A percentile compares a stretch with the other conserved stretches of the same genome.
These are phyloP conservation scores for Catocala nupta DNA, from an alignment of 2,888 invertebrate genomes.

Conservation along the genomic window DNA sequence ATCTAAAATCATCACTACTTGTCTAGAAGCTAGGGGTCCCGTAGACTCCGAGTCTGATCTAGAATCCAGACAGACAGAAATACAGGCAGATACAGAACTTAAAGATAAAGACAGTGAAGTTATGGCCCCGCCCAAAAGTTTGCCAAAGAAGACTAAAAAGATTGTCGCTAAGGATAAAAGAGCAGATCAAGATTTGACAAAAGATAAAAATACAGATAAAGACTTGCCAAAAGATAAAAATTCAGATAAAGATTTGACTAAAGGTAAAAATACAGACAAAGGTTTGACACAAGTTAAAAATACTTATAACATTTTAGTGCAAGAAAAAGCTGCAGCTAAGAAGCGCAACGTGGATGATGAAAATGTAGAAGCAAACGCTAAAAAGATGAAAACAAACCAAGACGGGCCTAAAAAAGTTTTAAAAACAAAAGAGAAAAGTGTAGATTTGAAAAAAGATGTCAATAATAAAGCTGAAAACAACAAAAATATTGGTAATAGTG, in stretches of 20 bases:
- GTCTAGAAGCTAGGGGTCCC: constrained; percentile 63
- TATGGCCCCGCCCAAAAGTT: constrained; percentile 76
- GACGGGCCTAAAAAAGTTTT: constrained; percentile 21
- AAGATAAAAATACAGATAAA: neutral
- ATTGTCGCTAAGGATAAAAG: constrained; percentile 51
- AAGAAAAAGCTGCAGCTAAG: constrained; percentile 14
- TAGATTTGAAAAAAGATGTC: constrained; percentile 21
- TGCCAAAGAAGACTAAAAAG: constrained; percentile 69
- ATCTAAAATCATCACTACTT: constrained; percentile 71
- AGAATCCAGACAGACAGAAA: constrained; percentile 46
- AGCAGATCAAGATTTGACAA: constrained; percentile 9
- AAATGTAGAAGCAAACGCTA: constrained; percentile 18
- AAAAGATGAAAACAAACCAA: constrained; percentile 14
- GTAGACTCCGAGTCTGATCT: constrained; percentile 59
- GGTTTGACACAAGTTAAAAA: constrained; percentile 18
- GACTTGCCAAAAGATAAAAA: constrained; percentile 19
- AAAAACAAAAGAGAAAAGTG: constrained; percentile 7
- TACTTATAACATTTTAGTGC: constrained; percentile 13
- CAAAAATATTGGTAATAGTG: neutral
- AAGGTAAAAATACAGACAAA: neutral
- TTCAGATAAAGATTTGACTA: constrained; percentile 16
- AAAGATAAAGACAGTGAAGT: constrained; percentile 57
- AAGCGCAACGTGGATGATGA: constrained; percentile 33
- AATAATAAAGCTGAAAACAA: constrained; percentile 17
- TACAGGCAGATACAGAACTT: constrained; percentile 38